Evolutionary conservation across 1,140 invertebrate species (phyloP).

Genomic region (Drusus annulatus): DNA sequence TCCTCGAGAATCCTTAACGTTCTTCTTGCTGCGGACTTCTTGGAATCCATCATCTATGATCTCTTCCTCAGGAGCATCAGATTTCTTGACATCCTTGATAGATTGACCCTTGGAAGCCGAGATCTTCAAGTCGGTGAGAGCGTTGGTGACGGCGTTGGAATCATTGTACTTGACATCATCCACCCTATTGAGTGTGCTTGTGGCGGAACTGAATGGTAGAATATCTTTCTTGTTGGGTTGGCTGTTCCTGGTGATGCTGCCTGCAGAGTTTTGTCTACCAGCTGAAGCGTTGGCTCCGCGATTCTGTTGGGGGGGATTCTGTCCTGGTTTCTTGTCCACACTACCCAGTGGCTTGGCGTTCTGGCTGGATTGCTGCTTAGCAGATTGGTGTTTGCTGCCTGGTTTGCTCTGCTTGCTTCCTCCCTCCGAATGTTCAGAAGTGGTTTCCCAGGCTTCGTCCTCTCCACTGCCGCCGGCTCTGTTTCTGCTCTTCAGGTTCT

Average conservation of each 20-base stretch:
- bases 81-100: conserved; percentile 63
- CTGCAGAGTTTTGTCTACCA: conserved; percentile 56
- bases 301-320: not conserved
- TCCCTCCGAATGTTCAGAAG: conserved; percentile 78
- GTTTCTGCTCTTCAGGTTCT: conserved; percentile 55
- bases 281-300: conserved; percentile 25
- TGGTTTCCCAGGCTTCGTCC: conserved; percentile 80
- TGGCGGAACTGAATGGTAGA: conserved; percentile 46
- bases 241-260: conserved; percentile 51
- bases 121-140: conserved; percentile 67
- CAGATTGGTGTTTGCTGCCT: conserved; percentile 61
- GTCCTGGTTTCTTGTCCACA: conserved; percentile 49
- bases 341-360: not conserved
- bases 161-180: conserved; percentile 75
- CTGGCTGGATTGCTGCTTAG: conserved; percentile 16
- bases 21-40: conserved; percentile 89
- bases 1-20: conserved; percentile 76
- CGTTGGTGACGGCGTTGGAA: conserved; percentile 72
- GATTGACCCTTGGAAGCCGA: conserved; percentile 49
- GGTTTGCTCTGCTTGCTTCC: conserved; percentile 61
- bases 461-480: conserved; percentile 64
- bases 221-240: conserved; percentile 53
- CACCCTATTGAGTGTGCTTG: conserved; percentile 70
- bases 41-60: conserved; percentile 86
- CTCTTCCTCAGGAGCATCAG: conserved; percentile 62